Evolutionary conservation across 2,797 vertebrate species (phyloP), one percentile per base, ranked within the genome.

Genomic region (Typhlichthys eigenmanni): DNA sequence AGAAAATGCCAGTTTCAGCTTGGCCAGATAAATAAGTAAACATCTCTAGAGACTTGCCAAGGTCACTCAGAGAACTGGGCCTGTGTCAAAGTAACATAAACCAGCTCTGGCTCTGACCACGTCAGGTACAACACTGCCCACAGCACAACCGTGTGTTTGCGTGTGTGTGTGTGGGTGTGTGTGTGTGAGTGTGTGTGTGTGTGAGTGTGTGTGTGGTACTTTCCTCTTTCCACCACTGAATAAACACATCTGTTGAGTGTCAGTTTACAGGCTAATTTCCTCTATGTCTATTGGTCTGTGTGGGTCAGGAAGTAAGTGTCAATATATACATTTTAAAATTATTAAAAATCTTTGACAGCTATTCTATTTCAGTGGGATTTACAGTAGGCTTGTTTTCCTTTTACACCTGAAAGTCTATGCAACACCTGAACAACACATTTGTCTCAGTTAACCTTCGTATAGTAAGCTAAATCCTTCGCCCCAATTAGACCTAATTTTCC

Each of bases 401-500:
- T 7, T 12, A 19, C 12, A 32, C 16, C 13, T 50, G 38, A 19
- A 62, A 66, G 62, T n/a, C 4, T 48, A 53, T 34, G 8, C 63
- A 75, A 74, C 55, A 49, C 57, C 16, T 32, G 9, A 49, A 54
- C 45, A 24, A 24, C 24, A 24, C 47, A 48, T 75, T 74, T 63
- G 57, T 55, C 71, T 78, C 75, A 64, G 70, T 84, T 80, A 81
- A 80, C 73, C 71, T 80, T 82, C 68, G 68, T 71, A 69, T 68
- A 1, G 5, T 49, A 51, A 67, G 51, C 70, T 53, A 67, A 32
- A 56, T 57, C 51, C 17, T 66, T 58, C 19, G 19, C 60, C 66
- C 77, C 78, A 83, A 82, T 87, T 79, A 82, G 65, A 69, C 58
- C 32, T 78, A 49, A 71, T 83, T 78, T 78, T 62, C 72, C 64